Percentiles rank a stretch among this genome's conserved stretches.
Evolutionary conservation across 2,113 vertebrate species (phyloP).

Genomic region (Chamaea fasciata): DNA sequence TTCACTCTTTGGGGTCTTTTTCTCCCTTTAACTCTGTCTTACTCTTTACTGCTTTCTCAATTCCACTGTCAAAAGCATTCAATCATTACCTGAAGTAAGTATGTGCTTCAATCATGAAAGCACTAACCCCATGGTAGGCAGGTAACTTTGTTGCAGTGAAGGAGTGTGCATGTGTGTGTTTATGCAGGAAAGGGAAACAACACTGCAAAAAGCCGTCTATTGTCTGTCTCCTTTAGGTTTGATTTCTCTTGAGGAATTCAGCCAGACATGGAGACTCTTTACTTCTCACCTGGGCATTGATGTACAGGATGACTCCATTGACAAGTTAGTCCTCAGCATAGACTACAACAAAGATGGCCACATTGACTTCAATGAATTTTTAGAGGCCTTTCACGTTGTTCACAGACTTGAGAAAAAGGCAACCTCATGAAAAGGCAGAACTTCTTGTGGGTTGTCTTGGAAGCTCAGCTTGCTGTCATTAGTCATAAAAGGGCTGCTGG

Average conservation of each 20-base stretch:
- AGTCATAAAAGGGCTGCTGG: neutral
- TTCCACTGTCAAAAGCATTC: neutral
- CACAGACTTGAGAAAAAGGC: conserved; percentile 78
- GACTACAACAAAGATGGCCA: conserved; percentile 95
- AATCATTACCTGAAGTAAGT: neutral
- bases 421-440: neutral
- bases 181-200: neutral
- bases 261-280: conserved; percentile 90
- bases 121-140: accelerated
- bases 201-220: neutral
- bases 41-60: neutral
- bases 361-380: conserved; percentile 96
- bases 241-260: conserved; percentile 93
- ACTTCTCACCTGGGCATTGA: conserved; percentile 80
- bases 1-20: neutral
- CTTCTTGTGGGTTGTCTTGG: neutral
- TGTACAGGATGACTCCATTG: conserved; percentile 74
- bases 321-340: conserved; percentile 84
- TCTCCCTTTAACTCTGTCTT: neutral
- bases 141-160: neutral
- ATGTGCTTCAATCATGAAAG: neutral
- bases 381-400: conserved; percentile 92
- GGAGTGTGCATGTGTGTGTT: accelerated
- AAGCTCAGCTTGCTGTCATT: neutral
- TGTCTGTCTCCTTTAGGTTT: conserved; percentile 74